Evolutionary conservation across 2,888 invertebrate species (phyloP), one percentile per base, ranked within the genome.

Genomic region (Drosophila pseudotalamancana): DNA sequence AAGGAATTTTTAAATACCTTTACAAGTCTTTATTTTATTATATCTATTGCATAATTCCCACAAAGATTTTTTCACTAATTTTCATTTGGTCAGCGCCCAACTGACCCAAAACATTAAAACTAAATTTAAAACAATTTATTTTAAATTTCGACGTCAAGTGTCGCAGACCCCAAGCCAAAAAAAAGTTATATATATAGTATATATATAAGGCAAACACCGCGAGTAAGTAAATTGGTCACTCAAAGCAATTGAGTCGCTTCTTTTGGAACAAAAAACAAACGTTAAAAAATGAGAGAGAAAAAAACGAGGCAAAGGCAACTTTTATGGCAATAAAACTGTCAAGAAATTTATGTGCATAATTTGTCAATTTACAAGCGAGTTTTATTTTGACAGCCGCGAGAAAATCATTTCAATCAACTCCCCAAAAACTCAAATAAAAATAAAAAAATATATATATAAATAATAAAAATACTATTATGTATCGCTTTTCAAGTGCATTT

Each of bases 361-460:
- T 84, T 85, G 79, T 79, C 74, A 87, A 82, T 81, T 82, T 66
- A 50, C 40, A 48, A 25, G 18, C 34, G 31, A 53, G 43, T 60
- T 60, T 57, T 80, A 79, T 86, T 80, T 72, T 83, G 87, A 80
- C 80, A 76, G 60, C 59, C 67, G 73, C 64, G 59, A 63, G 76
- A 76, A 86, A 72, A 84, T 80, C 72, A 55, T 69, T 72, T 85
- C 56, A 66, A 85, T 85, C 81, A 61, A 61, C 37, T 53, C 19
- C 35, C 42, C 42, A 14, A 53, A 60, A 29, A 31, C 27, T 5
- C 19, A 9, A 35, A 16, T 40, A 34, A 11, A 11, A 39, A 6
- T 5, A 18, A 21, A 21, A 11, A 27, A n/a, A 18, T 23, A 16
- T 1, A 21, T n/a, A 69, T 12, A 23, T 34, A 27, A 56, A 43